Base-by-base conservation (phyloP, 2,888 invertebrate genomes). In the Lomographa bimaculata region DNA sequence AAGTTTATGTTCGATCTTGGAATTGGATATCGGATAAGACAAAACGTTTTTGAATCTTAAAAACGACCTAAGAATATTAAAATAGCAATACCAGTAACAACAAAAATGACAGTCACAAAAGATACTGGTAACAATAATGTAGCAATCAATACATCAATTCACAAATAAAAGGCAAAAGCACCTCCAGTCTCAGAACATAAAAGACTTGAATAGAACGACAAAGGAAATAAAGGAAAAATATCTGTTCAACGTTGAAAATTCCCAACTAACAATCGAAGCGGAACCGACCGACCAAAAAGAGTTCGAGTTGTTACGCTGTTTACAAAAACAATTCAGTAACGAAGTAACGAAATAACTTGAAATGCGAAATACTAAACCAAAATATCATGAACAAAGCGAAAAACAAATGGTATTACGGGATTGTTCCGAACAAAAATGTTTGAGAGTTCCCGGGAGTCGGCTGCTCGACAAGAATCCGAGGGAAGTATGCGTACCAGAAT, bases 311-410 rank as follows among this genome's bases (percentile, higher is more conserved):
- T 69, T 65, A 56, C 58, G 46, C 50, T 77, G 76, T 73, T 78
- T 66, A 63, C 67, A 57, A 65, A 74, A 79, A 78, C 70, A 76
- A 74, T 76, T 65, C 56, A 38, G 68, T 66, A 69, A 72, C 66
- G 61, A 69, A 74, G 69, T 72, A 68, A 64, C 63, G 60, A 58
- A 78, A 75, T 72, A 78, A 74, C 71, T 77, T 73, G 56, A 59
- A 60, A 71, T 62, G 59, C 58, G 55, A 73, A 74, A 54, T 50
- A 54, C 50, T 67, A 66, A 65, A 65, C 69, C 57, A 54, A 72
- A 80, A 78, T 72, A 79, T 71, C 65, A 73, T 67, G 64, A 71
- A 70, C 75, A 78, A 74, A 73, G 66, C 61, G 62, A 69, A 71
- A 72, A 73, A 71, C 68, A 71, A 76, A 70, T 61, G 59, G 60